Base-by-base conservation (phyloP, 2,888 invertebrate species). In the Esperia sulphurella region DNA sequence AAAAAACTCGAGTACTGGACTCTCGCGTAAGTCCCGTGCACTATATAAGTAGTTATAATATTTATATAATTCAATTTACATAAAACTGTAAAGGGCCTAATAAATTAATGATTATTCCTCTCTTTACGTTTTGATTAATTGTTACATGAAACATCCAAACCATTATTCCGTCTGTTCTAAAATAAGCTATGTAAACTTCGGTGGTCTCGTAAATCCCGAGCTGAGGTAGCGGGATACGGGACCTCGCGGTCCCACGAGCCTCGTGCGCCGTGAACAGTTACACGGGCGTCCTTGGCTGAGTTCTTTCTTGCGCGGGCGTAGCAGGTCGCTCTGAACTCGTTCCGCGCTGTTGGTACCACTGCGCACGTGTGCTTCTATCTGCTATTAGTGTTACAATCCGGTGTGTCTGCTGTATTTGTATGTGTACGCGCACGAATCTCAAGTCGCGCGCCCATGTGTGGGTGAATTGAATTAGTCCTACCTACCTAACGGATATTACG, bases 271-370 rank as follows among this genome's bases (percentile, higher is more conserved):
- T 48, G 49, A 66, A 83, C 88, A 88, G 88, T 89, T 89, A 89
- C 82, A 75, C 66, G 75, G 75, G 85, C 88, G 88, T 88, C 88
- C 88, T 89, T 89, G 88, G 88, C 88, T 89, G 88, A 88, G 87
- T 88, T 88, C 85, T 88, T 83, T 84, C 84, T 83, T 76, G 81
- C 80, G 61, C 79, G 76, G 75, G 75, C 80, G 79, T 83, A 82
- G 83, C 86, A 86, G 85, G 82, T 82, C 82, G 79, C 63, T 74
- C 69, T 75, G 78, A 79, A 86, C 87, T 74, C 84, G 87, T 86
- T 86, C 85, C 80, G 72, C 79, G 78, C 79, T 63, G 76, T 68
- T 62, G 33, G 13, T 28, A 13, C 53, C 54, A 50, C 53, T 42
- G 37, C 43, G 51, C 44, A 45, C 51, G 59, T 59, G 55, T 59